These are phyloP conservation scores for Chymomyza costata DNA, from an alignment of 1,140 invertebrate genomes.

Conservation along the genomic window DNA sequence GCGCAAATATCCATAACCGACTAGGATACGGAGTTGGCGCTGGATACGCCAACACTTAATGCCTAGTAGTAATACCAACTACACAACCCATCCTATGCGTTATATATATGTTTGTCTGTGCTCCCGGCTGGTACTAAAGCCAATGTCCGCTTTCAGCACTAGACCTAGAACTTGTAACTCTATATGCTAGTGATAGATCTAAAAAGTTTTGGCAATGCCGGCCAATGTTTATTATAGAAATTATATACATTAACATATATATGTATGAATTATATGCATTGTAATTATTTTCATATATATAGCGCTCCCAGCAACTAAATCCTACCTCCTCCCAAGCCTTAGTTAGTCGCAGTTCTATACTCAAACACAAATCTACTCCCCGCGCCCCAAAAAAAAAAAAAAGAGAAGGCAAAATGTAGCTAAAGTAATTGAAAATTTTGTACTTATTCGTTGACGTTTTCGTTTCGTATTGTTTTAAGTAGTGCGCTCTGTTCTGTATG, in stretches of 20 bases:
- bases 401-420: constrained; percentile 49
- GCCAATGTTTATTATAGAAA: constrained; percentile 59
- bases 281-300: constrained; percentile 62
- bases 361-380: no score
- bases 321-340: constrained; percentile 31
- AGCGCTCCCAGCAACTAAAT: constrained; percentile 5
- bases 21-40: constrained; percentile 75
- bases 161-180: constrained; percentile 57
- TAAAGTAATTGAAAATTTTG: constrained; percentile 60
- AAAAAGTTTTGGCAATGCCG: constrained; percentile 49
- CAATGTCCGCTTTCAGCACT: constrained; percentile 47
- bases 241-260: constrained; percentile 14
- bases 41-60: neutral
- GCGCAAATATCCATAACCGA: constrained; percentile 96
- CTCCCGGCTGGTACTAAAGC: constrained; percentile 46
- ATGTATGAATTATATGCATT: constrained; percentile 37
- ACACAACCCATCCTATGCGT: no score
- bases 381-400: no score
- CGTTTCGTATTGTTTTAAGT: constrained; percentile 39
- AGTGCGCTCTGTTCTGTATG: constrained; percentile 39
- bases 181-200: constrained; percentile 65
- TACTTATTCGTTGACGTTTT: constrained; percentile 63
- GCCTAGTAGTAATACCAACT: constrained; percentile 5
- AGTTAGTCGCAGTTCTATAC: constrained; percentile 46
- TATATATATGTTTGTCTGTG: constrained; percentile 8